These are phyloP conservation scores for Gymnocypris eckloni DNA, from an alignment of 2,797 vertebrate species.

Conservation along the genomic window DNA sequence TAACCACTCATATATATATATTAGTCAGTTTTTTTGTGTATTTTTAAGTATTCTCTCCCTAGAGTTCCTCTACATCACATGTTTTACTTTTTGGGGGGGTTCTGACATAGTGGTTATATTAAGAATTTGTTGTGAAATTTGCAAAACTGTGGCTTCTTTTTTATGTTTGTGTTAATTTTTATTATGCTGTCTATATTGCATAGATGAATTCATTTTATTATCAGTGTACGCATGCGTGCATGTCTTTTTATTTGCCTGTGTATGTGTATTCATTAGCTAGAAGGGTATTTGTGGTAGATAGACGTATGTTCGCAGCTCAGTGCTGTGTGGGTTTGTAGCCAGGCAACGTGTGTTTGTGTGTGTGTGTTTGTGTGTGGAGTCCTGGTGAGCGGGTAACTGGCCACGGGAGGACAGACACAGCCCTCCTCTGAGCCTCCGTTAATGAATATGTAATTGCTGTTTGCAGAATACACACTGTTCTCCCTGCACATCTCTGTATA, in stretches of 20 bases:
- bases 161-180: constrained; percentile 5
- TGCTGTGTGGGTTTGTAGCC: constrained; percentile 74
- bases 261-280: constrained; percentile 26
- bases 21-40: background rate
- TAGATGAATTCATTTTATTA: constrained; percentile 8
- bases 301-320: constrained; percentile 61
- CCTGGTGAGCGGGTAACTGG: constrained; percentile 68
- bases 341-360: constrained; percentile 70
- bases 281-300: constrained; percentile 46
- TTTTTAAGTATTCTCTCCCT: background rate
- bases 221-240: constrained; percentile 40
- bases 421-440: constrained; percentile 60
- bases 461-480: constrained; percentile 66
- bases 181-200: background rate
- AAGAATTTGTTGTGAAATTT: background rate
- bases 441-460: constrained; percentile 71
- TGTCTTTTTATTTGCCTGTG: constrained; percentile 41
- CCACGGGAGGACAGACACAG: constrained; percentile 70
- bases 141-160: background rate
- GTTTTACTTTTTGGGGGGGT: background rate
- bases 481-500: constrained; percentile 63
- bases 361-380: constrained; percentile 58
- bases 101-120: constrained; percentile 1
- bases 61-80: background rate
- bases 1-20: no score